Conservation (phyloP, 2,113 vertebrate genomes). For the Ciconia boyciana region DNA sequence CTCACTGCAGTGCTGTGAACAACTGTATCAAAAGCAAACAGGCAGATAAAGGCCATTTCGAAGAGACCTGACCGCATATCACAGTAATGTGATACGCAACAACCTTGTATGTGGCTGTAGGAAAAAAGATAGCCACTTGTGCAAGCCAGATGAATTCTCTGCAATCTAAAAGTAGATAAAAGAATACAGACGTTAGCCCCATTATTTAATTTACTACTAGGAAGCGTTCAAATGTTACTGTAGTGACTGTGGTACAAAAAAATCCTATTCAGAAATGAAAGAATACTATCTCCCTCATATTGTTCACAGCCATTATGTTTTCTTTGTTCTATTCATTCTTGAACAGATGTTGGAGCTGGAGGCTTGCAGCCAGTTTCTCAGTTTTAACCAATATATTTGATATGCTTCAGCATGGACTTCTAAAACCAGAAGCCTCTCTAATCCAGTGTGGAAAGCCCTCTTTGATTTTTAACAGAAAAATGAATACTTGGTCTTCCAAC, state of each 20-base stretch:
- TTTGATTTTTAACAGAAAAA: slow-evolving; percentile 3
- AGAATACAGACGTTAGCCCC: background rate
- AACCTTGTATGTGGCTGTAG: background rate
- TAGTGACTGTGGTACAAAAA: background rate
- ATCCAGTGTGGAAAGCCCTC: background rate
- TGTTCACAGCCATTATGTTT: background rate
- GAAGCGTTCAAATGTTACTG: background rate
- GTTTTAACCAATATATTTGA: background rate
- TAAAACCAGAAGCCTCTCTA: background rate
- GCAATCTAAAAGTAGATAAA: background rate
- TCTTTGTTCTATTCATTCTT: background rate
- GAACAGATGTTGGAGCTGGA: slow-evolving; percentile 9
- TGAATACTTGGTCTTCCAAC: background rate
- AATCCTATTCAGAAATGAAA: background rate
- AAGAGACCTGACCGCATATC: rapidly evolving
- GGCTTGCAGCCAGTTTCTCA: background rate
- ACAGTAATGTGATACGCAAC: rapidly evolving
- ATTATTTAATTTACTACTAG: background rate
- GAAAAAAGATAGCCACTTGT: background rate
- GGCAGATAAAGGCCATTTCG: background rate
- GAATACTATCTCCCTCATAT: background rate
- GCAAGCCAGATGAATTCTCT: background rate
- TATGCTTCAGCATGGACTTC: background rate
- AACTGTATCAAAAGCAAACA: slow-evolving; percentile 13
- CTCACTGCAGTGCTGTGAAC: background rate